Percentiles rank a stretch among this genome's conserved stretches.
phyloP scores from a whole-genome alignment of 2,113 vertebrate genomes.

The Brevimyrus niger region DNA sequence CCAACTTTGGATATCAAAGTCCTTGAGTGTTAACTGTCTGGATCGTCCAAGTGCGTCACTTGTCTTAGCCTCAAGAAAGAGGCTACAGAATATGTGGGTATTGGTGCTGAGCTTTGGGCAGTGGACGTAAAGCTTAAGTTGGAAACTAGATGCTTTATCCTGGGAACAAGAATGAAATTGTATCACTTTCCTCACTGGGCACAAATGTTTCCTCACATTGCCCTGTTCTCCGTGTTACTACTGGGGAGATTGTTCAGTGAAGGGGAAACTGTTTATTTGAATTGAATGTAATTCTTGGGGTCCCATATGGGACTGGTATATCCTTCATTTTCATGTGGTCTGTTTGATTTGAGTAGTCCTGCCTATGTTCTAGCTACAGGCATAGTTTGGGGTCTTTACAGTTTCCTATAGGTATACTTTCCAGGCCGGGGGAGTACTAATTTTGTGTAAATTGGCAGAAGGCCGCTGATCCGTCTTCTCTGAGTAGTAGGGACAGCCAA shows the following conservation, averaged over 20 bases:
- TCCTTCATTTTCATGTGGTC: constrained; percentile 47
- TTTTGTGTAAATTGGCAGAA: constrained; percentile 42
- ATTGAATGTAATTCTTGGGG: constrained; percentile 40
- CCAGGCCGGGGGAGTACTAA: constrained; percentile 36
- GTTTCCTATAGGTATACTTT: constrained; percentile 48
- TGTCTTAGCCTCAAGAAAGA: neutral
- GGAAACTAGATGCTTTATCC: constrained; percentile 25
- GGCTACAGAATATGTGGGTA: neutral
- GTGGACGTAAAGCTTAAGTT: constrained; percentile 22
- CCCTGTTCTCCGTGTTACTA: constrained; percentile 16
- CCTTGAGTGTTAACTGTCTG: neutral
- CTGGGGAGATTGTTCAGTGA: constrained; percentile 22
- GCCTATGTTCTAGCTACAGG: constrained; percentile 26
- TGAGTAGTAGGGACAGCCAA: constrained; percentile 36
- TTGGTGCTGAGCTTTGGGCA: neutral
- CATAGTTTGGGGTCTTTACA: constrained; percentile 42
- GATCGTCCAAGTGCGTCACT: neutral
- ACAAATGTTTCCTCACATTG: constrained; percentile 40
- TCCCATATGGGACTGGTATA: constrained; percentile 44
- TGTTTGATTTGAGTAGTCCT: constrained; percentile 39
- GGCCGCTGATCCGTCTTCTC: constrained; percentile 35
- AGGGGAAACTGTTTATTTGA: constrained; percentile 41
- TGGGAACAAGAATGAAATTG: constrained; percentile 29
- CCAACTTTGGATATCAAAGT: neutral
- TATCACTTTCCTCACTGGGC: constrained; percentile 34